These are phyloP conservation scores for Isaurus tuberculatus DNA, from an alignment of 92 coral and sea anemone species.

Conservation along the genomic window DNA sequence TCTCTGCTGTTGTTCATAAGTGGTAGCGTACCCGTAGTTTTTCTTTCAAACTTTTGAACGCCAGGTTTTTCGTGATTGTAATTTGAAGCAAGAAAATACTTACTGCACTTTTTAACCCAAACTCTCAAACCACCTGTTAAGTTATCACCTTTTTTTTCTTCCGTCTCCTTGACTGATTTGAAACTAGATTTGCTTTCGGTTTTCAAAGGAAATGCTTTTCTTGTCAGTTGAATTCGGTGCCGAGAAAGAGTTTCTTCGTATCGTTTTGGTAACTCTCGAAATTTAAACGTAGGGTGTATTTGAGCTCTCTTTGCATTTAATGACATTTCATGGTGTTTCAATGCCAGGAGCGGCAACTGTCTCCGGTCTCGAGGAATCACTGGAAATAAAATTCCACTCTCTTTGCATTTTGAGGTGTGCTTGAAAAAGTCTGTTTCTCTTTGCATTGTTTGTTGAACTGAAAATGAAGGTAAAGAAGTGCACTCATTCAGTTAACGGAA, in stretches of 20 bases:
- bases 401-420: neutral
- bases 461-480: too few relatives aligned
- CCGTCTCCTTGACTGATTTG: neutral
- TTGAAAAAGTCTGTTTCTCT: neutral
- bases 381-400: constrained; percentile 5
- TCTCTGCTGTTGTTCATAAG: neutral
- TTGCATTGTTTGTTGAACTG: too few relatives aligned
- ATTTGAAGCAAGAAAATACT: neutral
- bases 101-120: neutral
- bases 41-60: constrained; percentile 20
- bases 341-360: neutral
- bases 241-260: constrained; percentile 70
- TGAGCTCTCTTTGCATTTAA: neutral
- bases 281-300: constrained; percentile 32
- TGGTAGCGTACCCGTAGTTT: neutral
- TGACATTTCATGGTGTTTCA: neutral
- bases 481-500: too few relatives aligned
- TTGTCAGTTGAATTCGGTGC: constrained; percentile 67
- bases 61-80: constrained; percentile 7
- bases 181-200: neutral
- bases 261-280: constrained; percentile 58
- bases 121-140: neutral
- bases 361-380: constrained; percentile 1
- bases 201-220: constrained; percentile 55
- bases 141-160: neutral